These are phyloP conservation scores for Potamarius usumacintae DNA, from an alignment of 2,113 vertebrate genomes.

Conservation along the genomic window DNA sequence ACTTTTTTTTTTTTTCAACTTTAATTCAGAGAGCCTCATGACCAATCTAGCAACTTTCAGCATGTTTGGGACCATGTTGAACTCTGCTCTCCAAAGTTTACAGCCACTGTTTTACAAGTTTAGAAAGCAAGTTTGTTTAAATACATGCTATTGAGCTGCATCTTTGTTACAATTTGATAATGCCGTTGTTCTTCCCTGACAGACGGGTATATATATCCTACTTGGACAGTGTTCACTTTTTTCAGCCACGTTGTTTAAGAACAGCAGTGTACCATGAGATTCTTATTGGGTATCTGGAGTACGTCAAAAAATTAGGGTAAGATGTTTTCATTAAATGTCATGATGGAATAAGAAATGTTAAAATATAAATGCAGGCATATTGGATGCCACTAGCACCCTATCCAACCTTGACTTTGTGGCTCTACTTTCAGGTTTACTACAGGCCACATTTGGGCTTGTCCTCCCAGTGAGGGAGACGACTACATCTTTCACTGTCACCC, in stretches of 20 bases:
- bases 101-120: too few species aligned
- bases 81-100: too few species aligned
- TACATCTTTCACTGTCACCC: conserved; percentile 99
- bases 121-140: too few species aligned
- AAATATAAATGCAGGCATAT: not conserved
- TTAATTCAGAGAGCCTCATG: too few species aligned
- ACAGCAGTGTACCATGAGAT: conserved; percentile 98
- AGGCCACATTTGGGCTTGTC: conserved; percentile 98
- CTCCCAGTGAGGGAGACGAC: conserved; percentile 97
- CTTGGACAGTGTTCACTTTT: conserved; percentile 97
- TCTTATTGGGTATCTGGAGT: conserved; percentile 95
- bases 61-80: too few species aligned
- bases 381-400: not conserved
- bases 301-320: conserved; percentile 94
- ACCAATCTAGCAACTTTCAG: too few species aligned
- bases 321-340: conserved; percentile 36
- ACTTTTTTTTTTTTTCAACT: too few species aligned
- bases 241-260: conserved; percentile 89
- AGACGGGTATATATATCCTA: conserved; percentile 99
- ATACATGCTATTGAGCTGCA: not conserved
- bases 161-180: not conserved
- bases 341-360: not conserved
- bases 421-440: conserved; percentile 81
- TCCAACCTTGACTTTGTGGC: not conserved
- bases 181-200: conserved; percentile 3